Evolutionary conservation across 2,888 invertebrate genomes (phyloP).

Genomic region (Rapana venosa): DNA sequence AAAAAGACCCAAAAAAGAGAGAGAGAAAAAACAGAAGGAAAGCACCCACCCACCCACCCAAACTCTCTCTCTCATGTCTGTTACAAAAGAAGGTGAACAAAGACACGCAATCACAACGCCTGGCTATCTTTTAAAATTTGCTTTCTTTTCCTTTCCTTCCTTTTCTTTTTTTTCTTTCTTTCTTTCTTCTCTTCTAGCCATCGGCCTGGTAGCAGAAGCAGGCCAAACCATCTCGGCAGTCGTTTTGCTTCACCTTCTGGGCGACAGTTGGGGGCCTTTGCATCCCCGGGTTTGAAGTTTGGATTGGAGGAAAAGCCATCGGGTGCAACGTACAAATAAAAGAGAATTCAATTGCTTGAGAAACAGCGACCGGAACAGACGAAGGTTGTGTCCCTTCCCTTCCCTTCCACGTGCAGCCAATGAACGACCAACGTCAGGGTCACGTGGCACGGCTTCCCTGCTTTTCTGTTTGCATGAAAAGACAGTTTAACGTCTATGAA

Average conservation of each 20-base stretch:
- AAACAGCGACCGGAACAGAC: constrained; percentile 28
- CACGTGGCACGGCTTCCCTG: constrained; percentile 21
- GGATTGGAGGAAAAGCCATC: constrained; percentile 10
- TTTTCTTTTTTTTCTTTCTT: too few species aligned
- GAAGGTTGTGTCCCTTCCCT: constrained; percentile 28
- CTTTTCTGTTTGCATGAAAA: constrained; percentile 31
- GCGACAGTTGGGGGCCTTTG: constrained; percentile 12
- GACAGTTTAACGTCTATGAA: constrained; percentile 44
- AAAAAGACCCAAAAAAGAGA: too few species aligned
- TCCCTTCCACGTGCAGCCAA: constrained; percentile 30
- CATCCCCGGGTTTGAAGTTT: not conserved
- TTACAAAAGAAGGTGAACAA: too few species aligned
- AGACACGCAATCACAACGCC: too few species aligned
- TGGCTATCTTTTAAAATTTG: too few species aligned
- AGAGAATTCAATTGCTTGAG: constrained; percentile 14
- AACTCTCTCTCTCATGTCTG: too few species aligned
- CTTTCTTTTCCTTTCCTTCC: too few species aligned
- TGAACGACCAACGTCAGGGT: not conserved
- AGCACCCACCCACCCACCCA: too few species aligned
- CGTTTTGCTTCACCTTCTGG: not conserved
- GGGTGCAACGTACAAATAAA: constrained; percentile 35
- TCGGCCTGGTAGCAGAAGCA: too few species aligned
- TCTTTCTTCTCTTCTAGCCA: too few species aligned
- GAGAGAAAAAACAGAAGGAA: too few species aligned
- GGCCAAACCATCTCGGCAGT: not conserved